phyloP scores from a whole-genome alignment of 1,140 invertebrate species.

The Carposina sasakii region DNA sequence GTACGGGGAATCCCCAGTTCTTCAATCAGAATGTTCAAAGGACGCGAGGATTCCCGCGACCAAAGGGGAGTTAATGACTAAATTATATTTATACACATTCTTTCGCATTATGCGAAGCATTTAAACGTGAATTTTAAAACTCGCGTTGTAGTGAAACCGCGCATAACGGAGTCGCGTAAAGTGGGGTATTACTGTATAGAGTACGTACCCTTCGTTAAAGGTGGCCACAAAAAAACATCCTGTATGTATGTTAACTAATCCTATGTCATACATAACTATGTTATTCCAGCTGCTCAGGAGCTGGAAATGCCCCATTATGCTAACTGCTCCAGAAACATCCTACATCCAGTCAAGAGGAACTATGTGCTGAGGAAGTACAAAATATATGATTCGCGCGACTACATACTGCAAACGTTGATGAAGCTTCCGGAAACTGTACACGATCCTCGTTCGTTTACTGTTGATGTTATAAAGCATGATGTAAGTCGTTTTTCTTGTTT shows the following conservation, averaged over 20 bases:
- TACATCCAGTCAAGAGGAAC: constrained; percentile 15
- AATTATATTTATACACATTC: too few relatives aligned
- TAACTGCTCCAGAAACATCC: constrained; percentile 16
- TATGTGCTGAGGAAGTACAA: not conserved
- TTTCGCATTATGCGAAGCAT: not conserved
- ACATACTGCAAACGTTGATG: not conserved
- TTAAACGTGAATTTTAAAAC: not conserved
- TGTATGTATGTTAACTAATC: not conserved
- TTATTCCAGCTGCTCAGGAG: constrained; percentile 18
- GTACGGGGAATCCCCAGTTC: too few relatives aligned
- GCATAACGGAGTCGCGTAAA: not conserved
- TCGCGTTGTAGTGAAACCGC: not conserved
- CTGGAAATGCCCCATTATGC: not conserved
- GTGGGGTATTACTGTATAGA: not conserved
- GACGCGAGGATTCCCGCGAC: too few relatives aligned
- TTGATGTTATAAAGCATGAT: constrained; percentile 40
- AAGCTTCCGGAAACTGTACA: constrained; percentile 31
- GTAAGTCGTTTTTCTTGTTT: constrained; percentile 37
- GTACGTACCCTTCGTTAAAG: not conserved
- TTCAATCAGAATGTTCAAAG: too few relatives aligned
- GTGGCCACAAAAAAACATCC: not conserved
- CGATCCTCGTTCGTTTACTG: constrained; percentile 38
- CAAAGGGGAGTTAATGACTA: too few relatives aligned
- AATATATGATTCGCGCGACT: not conserved
- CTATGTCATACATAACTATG: not conserved